Evolutionary conservation across 2,113 vertebrate species (phyloP).

Genomic region (Larimichthys polyactis): DNA sequence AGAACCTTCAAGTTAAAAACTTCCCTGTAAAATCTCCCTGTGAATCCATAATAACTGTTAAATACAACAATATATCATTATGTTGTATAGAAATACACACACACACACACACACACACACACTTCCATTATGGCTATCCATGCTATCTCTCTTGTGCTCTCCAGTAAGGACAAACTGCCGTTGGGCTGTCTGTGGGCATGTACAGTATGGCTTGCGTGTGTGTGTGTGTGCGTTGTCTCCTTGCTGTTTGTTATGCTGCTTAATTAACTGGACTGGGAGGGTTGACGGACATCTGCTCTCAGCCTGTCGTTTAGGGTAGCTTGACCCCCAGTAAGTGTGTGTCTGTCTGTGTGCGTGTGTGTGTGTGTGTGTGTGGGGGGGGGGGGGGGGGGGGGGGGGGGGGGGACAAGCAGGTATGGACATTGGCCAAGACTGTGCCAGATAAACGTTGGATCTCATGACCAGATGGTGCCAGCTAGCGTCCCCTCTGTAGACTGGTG

Average conservation of each 20-base stretch:
- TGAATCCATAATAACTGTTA: too few relatives aligned
- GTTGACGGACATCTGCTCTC: slow-evolving; percentile 81
- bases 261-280: slow-evolving; percentile 80
- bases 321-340: slow-evolving; percentile 60
- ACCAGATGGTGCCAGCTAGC: slow-evolving; percentile 80
- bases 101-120: background rate
- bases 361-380: slow-evolving; percentile 30
- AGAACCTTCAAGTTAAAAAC: background rate
- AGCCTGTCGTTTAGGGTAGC: slow-evolving; percentile 71
- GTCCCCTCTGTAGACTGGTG: slow-evolving; percentile 74
- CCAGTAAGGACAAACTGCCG: slow-evolving; percentile 21
- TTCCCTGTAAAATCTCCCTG: background rate
- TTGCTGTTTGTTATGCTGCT: slow-evolving; percentile 66
- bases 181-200: slow-evolving; percentile 41
- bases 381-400: background rate
- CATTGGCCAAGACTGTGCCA: slow-evolving; percentile 78
- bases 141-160: background rate
- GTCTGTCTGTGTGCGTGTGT: slow-evolving; percentile 39
- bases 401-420: slow-evolving; percentile 71
- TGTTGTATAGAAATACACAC: too few relatives aligned
- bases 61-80: too few relatives aligned
- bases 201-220: slow-evolving; percentile 36
- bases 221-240: slow-evolving; percentile 35
- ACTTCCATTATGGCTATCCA: background rate
- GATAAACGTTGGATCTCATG: slow-evolving; percentile 68